A percentile compares a stretch with the other conserved stretches of the same genome.
phyloP scores from a whole-genome alignment of 2,797 vertebrate genomes.

The Adelosebastes latens region DNA sequence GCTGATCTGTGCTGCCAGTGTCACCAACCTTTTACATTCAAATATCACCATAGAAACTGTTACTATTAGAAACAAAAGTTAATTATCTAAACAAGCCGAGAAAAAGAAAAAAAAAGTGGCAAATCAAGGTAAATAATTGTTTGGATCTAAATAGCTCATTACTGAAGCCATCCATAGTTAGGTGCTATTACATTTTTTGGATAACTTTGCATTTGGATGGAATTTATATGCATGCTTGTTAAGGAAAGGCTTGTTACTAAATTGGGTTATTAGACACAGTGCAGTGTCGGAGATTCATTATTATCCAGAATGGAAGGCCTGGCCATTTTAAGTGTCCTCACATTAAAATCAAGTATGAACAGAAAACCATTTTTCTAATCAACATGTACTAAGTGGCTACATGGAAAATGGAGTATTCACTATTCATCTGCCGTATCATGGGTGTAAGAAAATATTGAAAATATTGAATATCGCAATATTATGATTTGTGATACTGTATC shows the following conservation, averaged over 20 bases:
- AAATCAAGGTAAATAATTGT: not conserved
- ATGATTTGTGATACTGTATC: too few species aligned
- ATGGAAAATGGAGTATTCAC: not conserved
- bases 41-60: conserved; percentile 45
- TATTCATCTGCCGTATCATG: not conserved
- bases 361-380: not conserved
- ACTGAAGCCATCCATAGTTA: not conserved
- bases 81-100: not conserved
- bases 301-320: not conserved
- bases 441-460: too few species aligned
- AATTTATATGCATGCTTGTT: conserved; percentile 4
- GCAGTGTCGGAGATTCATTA: conserved; percentile 4
- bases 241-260: not conserved
- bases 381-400: not conserved
- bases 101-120: not conserved
- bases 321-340: not conserved
- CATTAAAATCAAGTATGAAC: not conserved
- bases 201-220: not conserved
- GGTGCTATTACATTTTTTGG: not conserved
- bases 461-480: too few species aligned
- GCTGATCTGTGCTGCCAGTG: not conserved
- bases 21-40: conserved; percentile 7
- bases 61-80: not conserved
- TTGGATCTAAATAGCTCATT: not conserved
- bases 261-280: not conserved